These are phyloP conservation scores for Agrotis ipsilon DNA, from an alignment of 2,888 invertebrate species.

Conservation along the genomic window DNA sequence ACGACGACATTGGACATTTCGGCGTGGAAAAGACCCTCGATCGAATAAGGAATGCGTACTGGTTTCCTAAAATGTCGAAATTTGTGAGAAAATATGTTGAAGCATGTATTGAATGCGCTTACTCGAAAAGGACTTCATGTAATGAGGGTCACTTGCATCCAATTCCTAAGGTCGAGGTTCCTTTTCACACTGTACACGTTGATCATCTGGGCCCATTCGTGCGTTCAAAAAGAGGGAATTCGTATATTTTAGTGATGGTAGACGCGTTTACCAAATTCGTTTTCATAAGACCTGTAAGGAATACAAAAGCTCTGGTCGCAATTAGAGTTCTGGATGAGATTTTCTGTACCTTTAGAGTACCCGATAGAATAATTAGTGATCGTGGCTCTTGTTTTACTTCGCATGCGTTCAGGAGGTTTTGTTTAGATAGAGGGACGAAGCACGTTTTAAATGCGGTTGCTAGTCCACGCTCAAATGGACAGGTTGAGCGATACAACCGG, in stretches of 20 bases:
- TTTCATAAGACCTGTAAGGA: slow-evolving; percentile 38
- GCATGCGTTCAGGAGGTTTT: slow-evolving; percentile 24
- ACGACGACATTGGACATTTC: slow-evolving; percentile 26
- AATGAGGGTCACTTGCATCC: slow-evolving; percentile 15
- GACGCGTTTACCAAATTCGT: slow-evolving; percentile 53
- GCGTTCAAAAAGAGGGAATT: slow-evolving; percentile 30
- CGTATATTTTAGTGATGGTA: slow-evolving; percentile 39
- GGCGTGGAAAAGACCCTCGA: slow-evolving; percentile 27
- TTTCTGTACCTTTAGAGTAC: slow-evolving; percentile 22
- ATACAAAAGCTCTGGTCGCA: slow-evolving; percentile 30
- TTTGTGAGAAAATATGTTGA: slow-evolving; percentile 23
- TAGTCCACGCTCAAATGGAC: slow-evolving; percentile 33
- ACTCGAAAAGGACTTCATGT: slow-evolving; percentile 8
- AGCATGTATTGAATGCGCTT: slow-evolving; percentile 28
- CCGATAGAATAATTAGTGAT: slow-evolving; percentile 16
- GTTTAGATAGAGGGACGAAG: slow-evolving; percentile 8
- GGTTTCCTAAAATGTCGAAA: slow-evolving; percentile 18
- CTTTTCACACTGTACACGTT: slow-evolving; percentile 28
- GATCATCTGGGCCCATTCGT: slow-evolving; percentile 2
- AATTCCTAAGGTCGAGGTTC: slow-evolving; percentile 18
- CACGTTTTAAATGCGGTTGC: slow-evolving; percentile 34
- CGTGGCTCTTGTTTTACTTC: slow-evolving; percentile 22
- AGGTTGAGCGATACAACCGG: slow-evolving; percentile 40
- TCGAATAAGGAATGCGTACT: slow-evolving; percentile 12
- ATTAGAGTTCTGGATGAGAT: slow-evolving; percentile 28